Percentiles rank a stretch among this genome's conserved stretches.
phyloP scores from a whole-genome alignment of 2,113 vertebrate species.

The Junco hyemalis region DNA sequence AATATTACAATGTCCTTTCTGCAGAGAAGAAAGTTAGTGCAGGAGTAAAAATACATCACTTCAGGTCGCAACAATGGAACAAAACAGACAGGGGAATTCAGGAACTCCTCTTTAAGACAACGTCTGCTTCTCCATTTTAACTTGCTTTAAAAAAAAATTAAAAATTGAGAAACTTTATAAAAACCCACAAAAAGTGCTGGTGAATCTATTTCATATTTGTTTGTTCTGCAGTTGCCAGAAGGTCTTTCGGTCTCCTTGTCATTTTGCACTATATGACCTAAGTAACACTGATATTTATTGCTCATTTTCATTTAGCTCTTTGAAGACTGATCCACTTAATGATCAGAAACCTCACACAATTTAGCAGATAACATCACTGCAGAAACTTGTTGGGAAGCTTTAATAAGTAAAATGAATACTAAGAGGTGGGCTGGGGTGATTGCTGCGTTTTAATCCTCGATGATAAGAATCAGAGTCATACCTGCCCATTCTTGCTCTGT shows the following conservation, averaged over 20 bases:
- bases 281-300: slow-evolving; percentile 71
- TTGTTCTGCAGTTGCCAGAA: slow-evolving; percentile 56
- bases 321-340: slow-evolving; percentile 72
- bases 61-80: not conserved
- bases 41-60: not conserved
- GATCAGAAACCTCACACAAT: slow-evolving; percentile 75
- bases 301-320: slow-evolving; percentile 73
- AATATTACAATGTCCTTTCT: slow-evolving; percentile 20
- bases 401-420: slow-evolving; percentile 75
- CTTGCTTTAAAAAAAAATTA: not conserved
- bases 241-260: slow-evolving; percentile 58
- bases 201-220: not conserved
- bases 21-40: not conserved
- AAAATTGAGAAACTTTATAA: not conserved
- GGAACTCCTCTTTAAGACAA: not conserved
- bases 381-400: slow-evolving; percentile 69
- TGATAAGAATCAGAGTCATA: slow-evolving; percentile 71
- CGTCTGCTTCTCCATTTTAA: not conserved
- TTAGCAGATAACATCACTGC: slow-evolving; percentile 73
- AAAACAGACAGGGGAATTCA: not conserved
- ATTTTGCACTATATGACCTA: slow-evolving; percentile 64
- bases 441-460: slow-evolving; percentile 56
- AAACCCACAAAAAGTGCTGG: not conserved
- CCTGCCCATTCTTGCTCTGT: slow-evolving; percentile 54
- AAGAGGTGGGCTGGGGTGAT: slow-evolving; percentile 67